These are phyloP conservation scores for Gandaritis pyraliata DNA, from an alignment of 2,888 invertebrate species.

Conservation along the genomic window DNA sequence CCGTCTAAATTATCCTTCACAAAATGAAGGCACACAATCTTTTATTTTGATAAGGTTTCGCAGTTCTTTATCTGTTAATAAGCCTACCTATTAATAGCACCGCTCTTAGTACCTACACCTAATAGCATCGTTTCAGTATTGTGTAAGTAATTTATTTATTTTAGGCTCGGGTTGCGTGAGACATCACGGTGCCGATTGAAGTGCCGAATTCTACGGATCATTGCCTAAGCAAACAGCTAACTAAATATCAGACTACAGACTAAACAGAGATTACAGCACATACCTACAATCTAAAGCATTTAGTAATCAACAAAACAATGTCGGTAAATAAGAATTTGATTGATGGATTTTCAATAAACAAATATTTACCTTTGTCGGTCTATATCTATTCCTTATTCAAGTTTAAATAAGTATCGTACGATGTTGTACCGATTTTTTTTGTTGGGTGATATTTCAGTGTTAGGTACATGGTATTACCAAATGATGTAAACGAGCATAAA, in stretches of 20 bases:
- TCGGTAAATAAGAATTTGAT: conserved; percentile 5
- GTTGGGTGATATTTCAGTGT: conserved; percentile 27
- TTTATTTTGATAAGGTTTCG: no score
- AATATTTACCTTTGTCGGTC: not conserved
- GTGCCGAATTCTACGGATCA: conserved; percentile 47
- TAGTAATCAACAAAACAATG: not conserved
- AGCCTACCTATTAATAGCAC: conserved; percentile 29
- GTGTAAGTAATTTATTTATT: conserved; percentile 44
- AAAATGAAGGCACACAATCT: not conserved
- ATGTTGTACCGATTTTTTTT: conserved; percentile 11
- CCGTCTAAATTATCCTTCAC: no score
- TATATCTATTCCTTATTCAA: not conserved
- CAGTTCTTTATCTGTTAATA: no score
- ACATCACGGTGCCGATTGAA: conserved; percentile 51
- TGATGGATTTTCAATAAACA: not conserved
- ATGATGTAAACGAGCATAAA: conserved; percentile 43
- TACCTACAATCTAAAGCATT: conserved; percentile 8
- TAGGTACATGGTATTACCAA: conserved; percentile 33
- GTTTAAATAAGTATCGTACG: conserved; percentile 11
- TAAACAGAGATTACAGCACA: conserved; percentile 45
- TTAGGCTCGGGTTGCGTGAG: conserved; percentile 48
- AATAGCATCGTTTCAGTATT: conserved; percentile 38
- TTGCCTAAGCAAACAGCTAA: conserved; percentile 51
- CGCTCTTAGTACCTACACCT: conserved; percentile 27
- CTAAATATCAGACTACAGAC: conserved; percentile 55